These are phyloP conservation scores for Squalus acanthias DNA, from an alignment of 2,797 vertebrate species.

Conservation along the genomic window DNA sequence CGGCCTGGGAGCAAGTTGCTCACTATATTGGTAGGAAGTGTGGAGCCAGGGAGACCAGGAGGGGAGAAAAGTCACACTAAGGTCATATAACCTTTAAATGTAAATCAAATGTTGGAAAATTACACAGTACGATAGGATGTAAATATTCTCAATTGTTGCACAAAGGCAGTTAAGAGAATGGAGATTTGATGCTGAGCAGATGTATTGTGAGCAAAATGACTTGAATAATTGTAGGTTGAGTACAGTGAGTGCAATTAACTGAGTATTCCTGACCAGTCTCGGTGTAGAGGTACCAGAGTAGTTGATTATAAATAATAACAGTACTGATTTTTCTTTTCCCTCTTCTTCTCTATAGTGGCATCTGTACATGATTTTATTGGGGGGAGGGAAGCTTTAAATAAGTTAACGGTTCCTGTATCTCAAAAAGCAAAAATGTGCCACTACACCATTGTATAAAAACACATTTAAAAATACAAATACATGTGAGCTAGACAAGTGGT, in stretches of 20 bases:
- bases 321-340: not conserved
- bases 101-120: slow-evolving; percentile 11
- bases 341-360: not conserved
- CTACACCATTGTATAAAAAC: not conserved
- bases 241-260: not conserved
- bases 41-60: not conserved
- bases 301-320: not conserved
- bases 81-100: not conserved
- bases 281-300: not conserved
- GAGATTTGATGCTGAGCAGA: not conserved
- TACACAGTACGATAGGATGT: slow-evolving; percentile 26
- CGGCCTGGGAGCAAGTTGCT: slow-evolving; percentile 40
- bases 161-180: slow-evolving; percentile 41
- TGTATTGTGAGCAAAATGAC: not conserved
- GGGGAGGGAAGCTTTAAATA: not conserved
- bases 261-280: not conserved
- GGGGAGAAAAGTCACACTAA: not conserved
- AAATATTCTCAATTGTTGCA: slow-evolving; percentile 11
- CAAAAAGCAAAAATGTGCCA: not conserved
- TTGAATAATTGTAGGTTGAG: not conserved
- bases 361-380: not conserved
- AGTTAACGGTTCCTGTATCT: not conserved
- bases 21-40: slow-evolving; percentile 1
- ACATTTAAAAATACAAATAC: not conserved
- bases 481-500: not conserved